Base-by-base conservation (phyloP, 2,888 invertebrate genomes). In the Crepidodera aurea region DNA sequence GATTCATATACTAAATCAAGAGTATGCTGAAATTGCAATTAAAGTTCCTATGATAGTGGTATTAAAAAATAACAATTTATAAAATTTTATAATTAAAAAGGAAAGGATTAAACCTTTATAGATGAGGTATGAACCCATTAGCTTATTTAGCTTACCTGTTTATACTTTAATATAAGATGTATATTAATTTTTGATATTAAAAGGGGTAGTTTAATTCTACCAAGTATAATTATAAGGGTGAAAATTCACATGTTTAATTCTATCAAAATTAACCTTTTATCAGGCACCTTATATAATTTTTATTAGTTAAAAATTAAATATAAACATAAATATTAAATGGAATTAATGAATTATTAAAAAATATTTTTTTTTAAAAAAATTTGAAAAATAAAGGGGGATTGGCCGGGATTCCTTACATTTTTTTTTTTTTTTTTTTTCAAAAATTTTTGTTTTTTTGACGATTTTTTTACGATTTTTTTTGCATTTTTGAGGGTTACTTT, bases 151-250 rank as follows among this genome's bases (percentile, higher is more conserved):
- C 85, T 85, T 86, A 85, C 77, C 79, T 81, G 82, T 82, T 80
- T 80, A 84, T 84, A 84, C 84, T 84, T 86, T 85, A 82, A 84
- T n/a, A n/a, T n/a, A n/a, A n/a, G n/a, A n/a, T n/a, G n/a, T n/a
- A n/a, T n/a, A n/a, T n/a, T n/a, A n/a, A 78, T 82, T 85, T 86
- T 87, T 37, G 37, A 37, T 37, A 6, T 37, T 37, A 37, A 37
- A 37, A 37, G n/a, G 13, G 13, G 10, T 37, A 37, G 37, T 37
- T 37, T 12, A 37, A 37, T 6, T 37, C 37, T 37, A n/a, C n/a
- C n/a, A n/a, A n/a, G n/a, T n/a, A n/a, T n/a, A n/a, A n/a, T n/a
- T n/a, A n/a, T n/a, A n/a, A 10, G 37, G 13, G 4, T 4, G 57
- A 15, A 3, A 12, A 13, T 10, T 19, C 50, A 58, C 58, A 37